These are phyloP conservation scores for Nothocercus nigrocapillus DNA, from an alignment of 2,113 vertebrate species.

Conservation along the genomic window DNA sequence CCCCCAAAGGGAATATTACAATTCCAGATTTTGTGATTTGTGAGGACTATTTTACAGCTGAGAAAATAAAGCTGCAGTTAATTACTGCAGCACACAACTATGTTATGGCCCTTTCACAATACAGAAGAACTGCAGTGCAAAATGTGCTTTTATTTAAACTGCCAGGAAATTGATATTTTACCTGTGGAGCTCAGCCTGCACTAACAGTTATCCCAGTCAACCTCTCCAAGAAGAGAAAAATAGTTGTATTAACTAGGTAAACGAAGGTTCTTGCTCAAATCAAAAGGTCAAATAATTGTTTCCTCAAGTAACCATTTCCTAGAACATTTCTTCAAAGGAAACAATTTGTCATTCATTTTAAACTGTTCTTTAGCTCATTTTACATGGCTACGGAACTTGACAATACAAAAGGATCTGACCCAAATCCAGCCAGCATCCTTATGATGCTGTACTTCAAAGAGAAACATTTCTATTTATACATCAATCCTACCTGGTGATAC, in stretches of 20 bases:
- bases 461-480: background rate
- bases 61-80: background rate
- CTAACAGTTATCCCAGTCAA: background rate
- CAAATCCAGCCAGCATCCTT: background rate
- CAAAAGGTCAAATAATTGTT: background rate
- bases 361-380: background rate
- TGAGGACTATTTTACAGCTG: background rate
- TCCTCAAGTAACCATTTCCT: background rate
- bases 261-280: background rate
- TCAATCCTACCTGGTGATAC: background rate
- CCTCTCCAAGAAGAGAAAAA: background rate
- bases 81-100: background rate
- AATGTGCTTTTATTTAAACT: background rate
- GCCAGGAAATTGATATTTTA: background rate
- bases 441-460: background rate
- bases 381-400: background rate
- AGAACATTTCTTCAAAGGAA: background rate
- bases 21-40: background rate
- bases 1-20: background rate
- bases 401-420: background rate
- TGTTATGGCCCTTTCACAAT: background rate
- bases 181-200: background rate
- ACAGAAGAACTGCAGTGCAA: background rate
- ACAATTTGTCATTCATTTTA: background rate
- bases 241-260: slow-evolving; percentile 13